Evolutionary conservation across 2,797 vertebrate species (phyloP).

Genomic region (Argyrosomus regius): DNA sequence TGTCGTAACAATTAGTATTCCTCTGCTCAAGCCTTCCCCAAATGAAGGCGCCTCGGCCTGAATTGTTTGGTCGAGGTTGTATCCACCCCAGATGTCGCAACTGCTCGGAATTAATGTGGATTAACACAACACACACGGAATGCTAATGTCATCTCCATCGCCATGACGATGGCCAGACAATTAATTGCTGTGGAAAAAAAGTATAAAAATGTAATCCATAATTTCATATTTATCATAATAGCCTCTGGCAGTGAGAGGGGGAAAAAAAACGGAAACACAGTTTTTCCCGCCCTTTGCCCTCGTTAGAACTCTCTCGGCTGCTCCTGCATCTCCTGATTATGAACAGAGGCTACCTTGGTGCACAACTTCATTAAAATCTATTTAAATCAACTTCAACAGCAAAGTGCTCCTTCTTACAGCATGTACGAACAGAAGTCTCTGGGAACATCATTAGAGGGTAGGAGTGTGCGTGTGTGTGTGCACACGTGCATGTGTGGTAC

Average conservation of each 20-base stretch:
- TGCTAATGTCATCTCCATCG: slow-evolving; percentile 79
- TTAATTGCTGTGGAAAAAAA: slow-evolving; percentile 80
- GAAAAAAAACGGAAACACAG: slow-evolving; percentile 69
- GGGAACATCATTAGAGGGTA: slow-evolving; percentile 86
- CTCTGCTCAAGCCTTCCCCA: slow-evolving; percentile 44
- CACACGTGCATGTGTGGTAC: slow-evolving; percentile 52
- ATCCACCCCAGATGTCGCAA: slow-evolving; percentile 71
- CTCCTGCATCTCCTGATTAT: slow-evolving; percentile 82
- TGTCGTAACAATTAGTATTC: slow-evolving; percentile 69
- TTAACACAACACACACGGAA: slow-evolving; percentile 71
- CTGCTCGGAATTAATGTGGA: slow-evolving; percentile 80
- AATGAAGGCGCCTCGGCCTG: slow-evolving; percentile 59
- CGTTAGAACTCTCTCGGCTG: slow-evolving; percentile 82
- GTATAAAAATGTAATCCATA: slow-evolving; percentile 78
- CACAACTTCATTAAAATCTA: slow-evolving; percentile 89
- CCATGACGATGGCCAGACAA: slow-evolving; percentile 77
- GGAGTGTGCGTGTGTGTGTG: slow-evolving; percentile 28
- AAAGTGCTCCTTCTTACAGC: slow-evolving; percentile 81
- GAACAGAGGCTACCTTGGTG: slow-evolving; percentile 83
- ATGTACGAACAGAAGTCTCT: slow-evolving; percentile 81
- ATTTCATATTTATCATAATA: slow-evolving; percentile 87
- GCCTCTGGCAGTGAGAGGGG: slow-evolving; percentile 79
- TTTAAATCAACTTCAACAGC: slow-evolving; percentile 89
- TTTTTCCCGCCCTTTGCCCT: slow-evolving; percentile 86
- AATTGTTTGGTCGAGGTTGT: slow-evolving; percentile 68